Evolutionary conservation across 2,888 invertebrate species (phyloP), one percentile per base, ranked within the genome.

Genomic region (Cryptophagus acutangulus): DNA sequence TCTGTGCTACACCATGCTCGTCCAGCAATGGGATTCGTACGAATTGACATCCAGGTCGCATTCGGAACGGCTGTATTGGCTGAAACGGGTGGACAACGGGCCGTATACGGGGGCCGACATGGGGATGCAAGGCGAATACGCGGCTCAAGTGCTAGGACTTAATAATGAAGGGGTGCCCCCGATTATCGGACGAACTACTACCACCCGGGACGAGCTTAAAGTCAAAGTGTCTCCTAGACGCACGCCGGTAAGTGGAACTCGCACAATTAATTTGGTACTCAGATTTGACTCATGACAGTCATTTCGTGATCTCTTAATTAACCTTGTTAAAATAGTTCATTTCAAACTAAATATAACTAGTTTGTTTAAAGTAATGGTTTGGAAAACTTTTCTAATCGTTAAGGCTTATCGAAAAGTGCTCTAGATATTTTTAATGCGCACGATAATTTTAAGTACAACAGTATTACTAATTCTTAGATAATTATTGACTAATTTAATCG

Each of bases 11-110:
- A 82, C 85, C 36, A 78, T 91, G 60, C 77, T 94, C 29, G 76
- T 84, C 40, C 87, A 91, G 67, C 94, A 94, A 71, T 94, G 94
- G 94, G 88, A 93, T 59, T 79, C 84, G 48, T 88, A 88, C 67
- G 93, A 94, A 71, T 74, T 84, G 29, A 85, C 84, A 59, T 58
- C 62, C 2, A 86, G 87, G 54, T 91, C 93, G 1, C 85, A 89
- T 66, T 77, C 82, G 50, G 90, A 92, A 66, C 74, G 94, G 38
- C 78, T 93, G 61, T 94, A 94, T 65, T 93, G 93, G 85, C 75
- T 93, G 72, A 94, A 94, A 70, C 74, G 94, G 55, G 81, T 87
- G 53, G 93, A 94, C 63, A 88, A 91, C 61, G 89, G 91, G 46
- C 85, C 87, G 0, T 93, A 87, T 59, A 91, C 89, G 17, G 79